Conservation (phyloP, 2,888 invertebrate species). For the Pachymerium ferrugineum region DNA sequence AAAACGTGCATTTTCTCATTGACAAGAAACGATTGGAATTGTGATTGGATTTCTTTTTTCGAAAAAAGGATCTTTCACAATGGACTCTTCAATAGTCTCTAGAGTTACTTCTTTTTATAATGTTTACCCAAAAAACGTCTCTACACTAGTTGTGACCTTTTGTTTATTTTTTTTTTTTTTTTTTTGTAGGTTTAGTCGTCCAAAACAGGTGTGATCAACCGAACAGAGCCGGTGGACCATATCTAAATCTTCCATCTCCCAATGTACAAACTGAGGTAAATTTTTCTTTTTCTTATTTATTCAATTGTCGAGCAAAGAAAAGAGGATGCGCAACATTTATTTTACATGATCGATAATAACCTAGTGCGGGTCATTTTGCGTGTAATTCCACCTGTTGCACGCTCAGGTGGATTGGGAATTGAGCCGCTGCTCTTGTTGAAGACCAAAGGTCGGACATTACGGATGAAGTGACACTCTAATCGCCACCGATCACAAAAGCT, state of each 20-base stretch:
- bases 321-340: too few species aligned
- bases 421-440: background rate
- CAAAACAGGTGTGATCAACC: slow-evolving; percentile 45
- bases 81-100: too few species aligned
- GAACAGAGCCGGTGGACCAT: slow-evolving; percentile 39
- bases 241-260: slow-evolving; percentile 48
- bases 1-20: background rate
- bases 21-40: background rate
- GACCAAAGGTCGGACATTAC: background rate
- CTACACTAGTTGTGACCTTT: too few species aligned
- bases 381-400: slow-evolving; percentile 1
- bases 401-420: background rate
- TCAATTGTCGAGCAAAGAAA: background rate
- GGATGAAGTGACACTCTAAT: background rate
- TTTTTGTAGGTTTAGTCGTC: slow-evolving; percentile 44
- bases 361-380: background rate
- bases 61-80: too few species aligned
- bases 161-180: background rate
- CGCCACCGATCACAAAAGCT: too few species aligned
- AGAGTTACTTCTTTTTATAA: too few species aligned
- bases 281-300: background rate
- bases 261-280: slow-evolving; percentile 47
- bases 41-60: too few species aligned
- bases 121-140: too few species aligned
- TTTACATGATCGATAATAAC: background rate